A percentile compares a stretch with the other conserved stretches of the same genome.
These are phyloP conservation scores for Pygoscelis adeliae DNA, from an alignment of 2,113 vertebrate species.

Conservation along the genomic window DNA sequence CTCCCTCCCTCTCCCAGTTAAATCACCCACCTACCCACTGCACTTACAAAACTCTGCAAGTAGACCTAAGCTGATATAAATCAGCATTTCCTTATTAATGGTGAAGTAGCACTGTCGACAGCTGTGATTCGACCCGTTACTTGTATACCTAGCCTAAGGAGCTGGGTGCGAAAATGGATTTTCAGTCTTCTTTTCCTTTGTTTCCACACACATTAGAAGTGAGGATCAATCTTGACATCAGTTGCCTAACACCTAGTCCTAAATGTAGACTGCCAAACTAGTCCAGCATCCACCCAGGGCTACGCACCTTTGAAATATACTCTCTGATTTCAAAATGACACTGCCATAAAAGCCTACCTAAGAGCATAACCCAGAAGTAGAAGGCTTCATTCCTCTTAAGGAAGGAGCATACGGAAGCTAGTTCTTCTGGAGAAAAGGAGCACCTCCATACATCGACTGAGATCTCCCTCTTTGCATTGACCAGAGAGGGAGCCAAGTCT, in stretches of 20 bases:
- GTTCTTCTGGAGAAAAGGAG: neutral
- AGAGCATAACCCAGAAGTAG: neutral
- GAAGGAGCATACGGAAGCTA: neutral
- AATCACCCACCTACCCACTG: neutral
- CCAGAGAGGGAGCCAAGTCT: neutral
- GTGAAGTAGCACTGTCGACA: neutral
- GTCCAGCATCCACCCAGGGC: neutral
- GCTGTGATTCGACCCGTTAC: neutral
- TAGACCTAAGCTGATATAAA: neutral
- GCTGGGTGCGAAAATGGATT: neutral
- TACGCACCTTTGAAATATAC: neutral
- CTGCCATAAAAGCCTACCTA: neutral
- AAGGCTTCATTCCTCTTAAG: neutral
- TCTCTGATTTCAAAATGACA: neutral
- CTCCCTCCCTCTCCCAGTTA: neutral
- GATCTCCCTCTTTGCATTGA: neutral
- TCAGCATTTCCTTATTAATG: neutral
- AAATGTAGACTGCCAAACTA: neutral
- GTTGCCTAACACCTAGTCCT: neutral
- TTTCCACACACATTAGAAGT: neutral
- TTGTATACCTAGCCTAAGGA: neutral
- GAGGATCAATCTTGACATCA: neutral
- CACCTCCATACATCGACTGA: neutral
- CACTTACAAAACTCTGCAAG: neutral
- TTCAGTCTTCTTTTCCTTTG: neutral